Percentiles rank a stretch among this genome's conserved stretches.
phyloP scores from a whole-genome alignment of 2,113 vertebrate genomes.

The Mus musculus region DNA sequence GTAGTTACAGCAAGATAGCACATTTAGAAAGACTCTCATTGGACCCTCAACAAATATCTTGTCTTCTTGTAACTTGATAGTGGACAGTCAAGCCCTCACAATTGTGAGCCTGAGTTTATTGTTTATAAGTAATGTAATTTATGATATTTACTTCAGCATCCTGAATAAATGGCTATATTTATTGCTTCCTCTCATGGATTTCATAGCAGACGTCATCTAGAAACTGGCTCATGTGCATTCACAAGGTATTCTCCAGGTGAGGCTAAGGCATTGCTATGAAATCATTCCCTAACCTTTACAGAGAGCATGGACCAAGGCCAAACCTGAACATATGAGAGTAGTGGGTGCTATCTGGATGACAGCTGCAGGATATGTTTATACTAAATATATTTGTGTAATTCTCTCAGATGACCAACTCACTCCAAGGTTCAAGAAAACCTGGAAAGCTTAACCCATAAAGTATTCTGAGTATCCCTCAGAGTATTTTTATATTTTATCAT shows the following conservation, averaged over 20 bases:
- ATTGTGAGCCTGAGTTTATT: not conserved
- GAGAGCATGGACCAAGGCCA: not conserved
- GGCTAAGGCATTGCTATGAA: not conserved
- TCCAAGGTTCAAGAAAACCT: not conserved
- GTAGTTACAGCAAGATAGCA: not conserved
- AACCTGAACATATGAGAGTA: not conserved
- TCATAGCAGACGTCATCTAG: not conserved
- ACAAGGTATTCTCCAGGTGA: not conserved
- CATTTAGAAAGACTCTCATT: not conserved
- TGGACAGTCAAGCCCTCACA: not conserved
- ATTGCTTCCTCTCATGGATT: not conserved
- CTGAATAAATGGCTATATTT: not conserved
- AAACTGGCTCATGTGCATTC: fast-evolving
- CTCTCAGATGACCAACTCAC: not conserved
- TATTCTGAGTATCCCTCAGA: not conserved
- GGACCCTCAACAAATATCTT: not conserved
- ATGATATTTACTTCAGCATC: not conserved
- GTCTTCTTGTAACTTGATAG: not conserved
- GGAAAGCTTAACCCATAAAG: not conserved
- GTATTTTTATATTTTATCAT: not conserved
- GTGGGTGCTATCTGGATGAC: not conserved
- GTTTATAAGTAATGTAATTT: not conserved
- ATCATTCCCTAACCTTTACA: not conserved
- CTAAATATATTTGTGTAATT: not conserved
- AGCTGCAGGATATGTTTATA: too few relatives aligned